Evolutionary conservation across 2,888 invertebrate species (phyloP), one percentile per base, ranked within the genome.

Genomic region (Silvanus unidentatus): DNA sequence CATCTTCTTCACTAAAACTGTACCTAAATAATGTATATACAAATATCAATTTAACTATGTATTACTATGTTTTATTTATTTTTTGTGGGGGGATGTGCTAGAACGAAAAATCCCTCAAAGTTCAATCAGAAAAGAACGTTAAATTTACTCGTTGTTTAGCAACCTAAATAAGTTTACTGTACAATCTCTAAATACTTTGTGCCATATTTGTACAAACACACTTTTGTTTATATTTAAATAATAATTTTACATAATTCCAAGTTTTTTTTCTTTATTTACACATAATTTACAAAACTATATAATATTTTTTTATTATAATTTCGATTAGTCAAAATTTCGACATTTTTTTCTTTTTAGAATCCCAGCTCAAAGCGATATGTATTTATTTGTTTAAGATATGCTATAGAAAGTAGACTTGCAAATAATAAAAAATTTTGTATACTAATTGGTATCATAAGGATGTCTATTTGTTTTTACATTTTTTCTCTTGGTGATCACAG

Each of bases 311-410:
- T 44, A 42, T 47, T 32, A 44, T 44, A 43, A 52, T 49, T 48
- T 49, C 49, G 45, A 38, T 49, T 44, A 46, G 45, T 45, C 28
- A 37, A 34, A 32, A 52, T 50, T 46, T 41, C 37, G n/a, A n/a
- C n/a, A 47, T 16, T 12, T 43, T 34, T 44, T 39, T 39, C 34
- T 43, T 36, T 51, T 59, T 60, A 62, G 62, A 67, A 66, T 70
- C 69, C 71, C 71, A 71, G 70, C 71, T 68, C 63, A 54, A 70
- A 71, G 71, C 71, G 72, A 72, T 72, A 72, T 72, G 72, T 71
- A 69, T 72, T 63, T 65, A 29, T 37, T 35, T 41, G 58, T 53
- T 50, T 63, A 49, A 65, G 66, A 67, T 66, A 66, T 67, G 66
- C 60, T 61, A 62, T 53, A 35, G 11, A 35, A 9, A 22, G 8